Conservation (phyloP, 2,797 vertebrate genomes). For the Rhynchotus rufescens region DNA sequence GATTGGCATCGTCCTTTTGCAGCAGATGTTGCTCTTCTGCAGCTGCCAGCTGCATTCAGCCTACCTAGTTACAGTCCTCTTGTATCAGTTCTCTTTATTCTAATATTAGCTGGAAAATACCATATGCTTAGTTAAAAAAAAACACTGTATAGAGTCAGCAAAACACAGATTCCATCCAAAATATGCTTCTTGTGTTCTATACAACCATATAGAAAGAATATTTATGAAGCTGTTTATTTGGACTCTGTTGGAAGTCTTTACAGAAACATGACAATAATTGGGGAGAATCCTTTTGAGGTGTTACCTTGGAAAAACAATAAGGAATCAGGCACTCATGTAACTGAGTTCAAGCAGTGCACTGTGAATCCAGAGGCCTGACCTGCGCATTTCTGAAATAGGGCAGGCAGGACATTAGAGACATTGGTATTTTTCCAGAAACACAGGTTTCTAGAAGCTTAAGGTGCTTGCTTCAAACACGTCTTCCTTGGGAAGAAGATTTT, state of each 20-base stretch:
- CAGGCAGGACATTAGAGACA: neutral
- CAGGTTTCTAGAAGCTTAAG: neutral
- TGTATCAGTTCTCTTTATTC: neutral
- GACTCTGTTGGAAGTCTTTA: neutral
- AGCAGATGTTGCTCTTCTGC: neutral
- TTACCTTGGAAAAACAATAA: neutral
- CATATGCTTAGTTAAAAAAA: neutral
- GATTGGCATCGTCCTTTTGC: neutral
- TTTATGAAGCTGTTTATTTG: neutral
- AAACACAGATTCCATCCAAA: neutral
- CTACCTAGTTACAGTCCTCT: neutral
- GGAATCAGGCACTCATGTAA: neutral
- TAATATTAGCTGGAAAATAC: neutral
- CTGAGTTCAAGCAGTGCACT: neutral
- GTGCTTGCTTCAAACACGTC: neutral
- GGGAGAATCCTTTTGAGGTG: neutral
- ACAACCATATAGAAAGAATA: neutral
- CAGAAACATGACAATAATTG: neutral
- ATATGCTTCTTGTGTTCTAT: neutral
- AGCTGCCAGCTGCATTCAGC: neutral
- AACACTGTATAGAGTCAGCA: neutral
- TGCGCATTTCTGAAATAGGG: neutral
- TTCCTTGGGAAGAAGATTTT: neutral
- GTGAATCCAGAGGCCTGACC: neutral
- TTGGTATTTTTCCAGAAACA: neutral